Conservation (phyloP, 2,113 vertebrate species). For the Strigops habroptila region DNA sequence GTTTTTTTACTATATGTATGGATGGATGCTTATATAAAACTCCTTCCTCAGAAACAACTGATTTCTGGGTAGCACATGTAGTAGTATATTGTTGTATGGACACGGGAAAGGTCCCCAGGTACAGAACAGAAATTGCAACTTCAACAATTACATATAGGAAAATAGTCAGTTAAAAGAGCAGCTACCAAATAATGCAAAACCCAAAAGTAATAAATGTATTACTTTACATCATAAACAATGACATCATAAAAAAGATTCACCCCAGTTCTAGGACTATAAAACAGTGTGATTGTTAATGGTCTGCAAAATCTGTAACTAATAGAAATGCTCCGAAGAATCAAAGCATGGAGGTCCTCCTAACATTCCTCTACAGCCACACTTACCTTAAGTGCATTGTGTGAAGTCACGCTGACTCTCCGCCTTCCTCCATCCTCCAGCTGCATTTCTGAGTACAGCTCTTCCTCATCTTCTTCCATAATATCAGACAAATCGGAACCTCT, state of each 20-base stretch:
- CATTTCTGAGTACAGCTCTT: conserved; percentile 96
- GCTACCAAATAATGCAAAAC: background rate
- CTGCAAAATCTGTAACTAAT: background rate
- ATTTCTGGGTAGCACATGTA: background rate
- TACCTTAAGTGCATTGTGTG: conserved; percentile 95
- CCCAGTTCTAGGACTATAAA: background rate
- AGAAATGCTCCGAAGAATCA: background rate
- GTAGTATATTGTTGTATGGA: background rate
- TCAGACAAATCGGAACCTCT: conserved; percentile 94
- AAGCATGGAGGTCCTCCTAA: background rate
- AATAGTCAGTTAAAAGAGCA: background rate
- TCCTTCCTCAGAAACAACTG: background rate
- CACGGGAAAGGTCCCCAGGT: background rate
- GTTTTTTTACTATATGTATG: background rate
- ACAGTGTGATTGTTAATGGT: background rate
- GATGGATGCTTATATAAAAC: background rate
- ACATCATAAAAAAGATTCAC: background rate
- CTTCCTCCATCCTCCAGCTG: conserved; percentile 90
- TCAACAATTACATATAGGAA: background rate
- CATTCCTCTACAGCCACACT: background rate
- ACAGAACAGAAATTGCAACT: background rate
- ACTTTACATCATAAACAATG: background rate
- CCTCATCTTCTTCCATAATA: conserved; percentile 98
- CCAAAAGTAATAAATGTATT: background rate
- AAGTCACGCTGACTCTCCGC: conserved; percentile 83